A percentile compares a stretch with the other conserved stretches of the same genome.
Conservation (phyloP, 1,140 invertebrate species). For the Drosophila persimilis region DNA sequence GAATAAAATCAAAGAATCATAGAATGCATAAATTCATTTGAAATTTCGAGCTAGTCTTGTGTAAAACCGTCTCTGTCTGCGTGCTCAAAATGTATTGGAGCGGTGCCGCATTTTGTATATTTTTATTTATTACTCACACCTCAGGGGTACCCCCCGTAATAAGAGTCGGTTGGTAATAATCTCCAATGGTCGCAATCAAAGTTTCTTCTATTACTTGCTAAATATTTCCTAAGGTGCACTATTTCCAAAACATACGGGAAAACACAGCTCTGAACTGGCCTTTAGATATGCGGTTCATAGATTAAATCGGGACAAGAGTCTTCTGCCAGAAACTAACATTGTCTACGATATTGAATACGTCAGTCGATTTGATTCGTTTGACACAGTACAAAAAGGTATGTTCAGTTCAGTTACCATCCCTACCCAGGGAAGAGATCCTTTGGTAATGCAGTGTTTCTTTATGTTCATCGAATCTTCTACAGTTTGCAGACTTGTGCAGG, state of each 20-base stretch:
- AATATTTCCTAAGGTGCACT: slow-evolving; percentile 87
- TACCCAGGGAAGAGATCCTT: background rate
- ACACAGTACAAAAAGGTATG: slow-evolving; percentile 93
- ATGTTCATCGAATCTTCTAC: background rate
- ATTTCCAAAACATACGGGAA: slow-evolving; percentile 92
- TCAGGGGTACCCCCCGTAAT: slow-evolving; percentile 28
- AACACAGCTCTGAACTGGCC: slow-evolving; percentile 89
- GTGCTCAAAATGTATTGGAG: too few species aligned
- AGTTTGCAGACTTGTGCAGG: slow-evolving; percentile 94
- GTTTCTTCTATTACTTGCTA: background rate
- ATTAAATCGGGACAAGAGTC: slow-evolving; percentile 92
- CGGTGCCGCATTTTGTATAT: too few species aligned
- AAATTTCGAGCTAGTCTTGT: too few species aligned
- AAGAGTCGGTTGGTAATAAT: slow-evolving; percentile 42
- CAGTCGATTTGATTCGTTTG: slow-evolving; percentile 91
- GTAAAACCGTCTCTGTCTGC: too few species aligned
- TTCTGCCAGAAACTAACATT: slow-evolving; percentile 92
- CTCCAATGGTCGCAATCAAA: background rate
- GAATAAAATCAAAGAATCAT: too few species aligned
- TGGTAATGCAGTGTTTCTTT: background rate
- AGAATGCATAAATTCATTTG: too few species aligned
- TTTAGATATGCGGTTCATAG: slow-evolving; percentile 96
- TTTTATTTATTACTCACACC: slow-evolving; percentile 4
- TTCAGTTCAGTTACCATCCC: background rate
- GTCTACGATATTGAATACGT: slow-evolving; percentile 95